Conservation (phyloP, 2,113 vertebrate genomes). For the Chaetorhynchus papuensis region DNA sequence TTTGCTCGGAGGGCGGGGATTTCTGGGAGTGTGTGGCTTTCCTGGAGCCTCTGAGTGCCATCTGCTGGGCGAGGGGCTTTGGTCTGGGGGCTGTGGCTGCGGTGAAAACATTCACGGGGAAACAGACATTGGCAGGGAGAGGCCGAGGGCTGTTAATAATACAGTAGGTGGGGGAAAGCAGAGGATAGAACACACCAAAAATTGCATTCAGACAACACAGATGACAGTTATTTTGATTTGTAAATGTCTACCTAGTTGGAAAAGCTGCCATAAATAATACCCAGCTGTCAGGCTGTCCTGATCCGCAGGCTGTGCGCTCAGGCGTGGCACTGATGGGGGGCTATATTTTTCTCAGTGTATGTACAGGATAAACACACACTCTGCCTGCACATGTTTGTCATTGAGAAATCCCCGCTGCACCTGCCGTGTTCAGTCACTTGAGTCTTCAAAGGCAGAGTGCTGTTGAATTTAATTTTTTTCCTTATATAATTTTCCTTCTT, state of each 20-base stretch:
- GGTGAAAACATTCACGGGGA: background rate
- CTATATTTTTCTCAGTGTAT: slow-evolving; percentile 50
- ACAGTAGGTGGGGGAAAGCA: background rate
- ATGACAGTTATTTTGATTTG: slow-evolving; percentile 73
- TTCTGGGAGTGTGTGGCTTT: background rate
- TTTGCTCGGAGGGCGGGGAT: background rate
- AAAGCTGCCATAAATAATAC: slow-evolving; percentile 61
- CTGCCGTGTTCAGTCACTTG: background rate
- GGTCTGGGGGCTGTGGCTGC: background rate
- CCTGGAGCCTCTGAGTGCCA: background rate
- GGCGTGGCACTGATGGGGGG: background rate
- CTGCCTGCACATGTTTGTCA: slow-evolving; percentile 27
- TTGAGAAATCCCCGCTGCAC: slow-evolving; percentile 40
- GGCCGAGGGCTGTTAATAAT: slow-evolving; percentile 32
- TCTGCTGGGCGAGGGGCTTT: background rate
- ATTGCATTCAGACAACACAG: slow-evolving; percentile 43
- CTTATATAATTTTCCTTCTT: background rate
- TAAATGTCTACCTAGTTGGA: slow-evolving; percentile 64
- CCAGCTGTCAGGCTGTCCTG: slow-evolving; percentile 48
- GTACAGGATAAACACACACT: slow-evolving; percentile 45
- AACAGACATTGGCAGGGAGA: background rate
- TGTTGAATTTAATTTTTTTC: background rate
- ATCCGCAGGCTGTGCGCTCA: background rate
- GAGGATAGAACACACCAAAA: slow-evolving; percentile 27
- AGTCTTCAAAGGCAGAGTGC: background rate